These are phyloP conservation scores for Sisor rabdophorus DNA, from an alignment of 2,113 vertebrate species.

Conservation along the genomic window DNA sequence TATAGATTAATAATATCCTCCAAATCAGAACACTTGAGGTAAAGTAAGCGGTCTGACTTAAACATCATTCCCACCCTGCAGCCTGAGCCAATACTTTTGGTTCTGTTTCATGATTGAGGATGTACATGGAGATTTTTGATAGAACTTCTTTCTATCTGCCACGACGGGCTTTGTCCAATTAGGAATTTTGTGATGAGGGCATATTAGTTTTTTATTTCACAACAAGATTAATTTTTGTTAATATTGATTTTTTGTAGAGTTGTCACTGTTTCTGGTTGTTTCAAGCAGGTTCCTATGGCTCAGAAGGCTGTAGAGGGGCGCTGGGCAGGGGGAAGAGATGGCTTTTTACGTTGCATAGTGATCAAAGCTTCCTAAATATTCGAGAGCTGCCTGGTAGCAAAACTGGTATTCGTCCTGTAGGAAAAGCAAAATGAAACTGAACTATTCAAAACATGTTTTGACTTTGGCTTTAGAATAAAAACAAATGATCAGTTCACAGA, in stretches of 20 bases:
- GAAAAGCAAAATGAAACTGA: constrained; percentile 27
- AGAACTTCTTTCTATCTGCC: constrained; percentile 49
- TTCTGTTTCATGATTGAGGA: constrained; percentile 50
- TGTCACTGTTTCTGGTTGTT: constrained; percentile 63
- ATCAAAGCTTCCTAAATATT: constrained; percentile 99
- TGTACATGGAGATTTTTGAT: constrained; percentile 38
- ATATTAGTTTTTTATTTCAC: constrained; percentile 47
- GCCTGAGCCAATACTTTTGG: constrained; percentile 65
- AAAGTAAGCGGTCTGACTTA: constrained; percentile 74
- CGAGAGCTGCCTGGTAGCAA: constrained; percentile 95
- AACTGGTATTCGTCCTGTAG: constrained; percentile 96
- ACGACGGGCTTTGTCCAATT: constrained; percentile 55
- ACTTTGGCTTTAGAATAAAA: too few species aligned
- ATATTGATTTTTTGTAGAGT: constrained; percentile 60
- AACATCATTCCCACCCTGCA: constrained; percentile 64
- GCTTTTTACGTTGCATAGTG: constrained; percentile 99
- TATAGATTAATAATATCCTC: constrained; percentile 62
- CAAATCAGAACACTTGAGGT: constrained; percentile 81
- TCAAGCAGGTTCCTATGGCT: constrained; percentile 79
- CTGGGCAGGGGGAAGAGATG: constrained; percentile 74
- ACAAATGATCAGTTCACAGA: too few species aligned
- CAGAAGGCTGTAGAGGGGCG: constrained; percentile 74
- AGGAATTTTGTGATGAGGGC: constrained; percentile 50
- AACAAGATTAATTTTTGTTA: constrained; percentile 49
- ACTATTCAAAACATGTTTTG: background rate